Percentiles rank a stretch among this genome's conserved stretches.
phyloP scores from a whole-genome alignment of 2,113 vertebrate species.

The Origma solitaria region DNA sequence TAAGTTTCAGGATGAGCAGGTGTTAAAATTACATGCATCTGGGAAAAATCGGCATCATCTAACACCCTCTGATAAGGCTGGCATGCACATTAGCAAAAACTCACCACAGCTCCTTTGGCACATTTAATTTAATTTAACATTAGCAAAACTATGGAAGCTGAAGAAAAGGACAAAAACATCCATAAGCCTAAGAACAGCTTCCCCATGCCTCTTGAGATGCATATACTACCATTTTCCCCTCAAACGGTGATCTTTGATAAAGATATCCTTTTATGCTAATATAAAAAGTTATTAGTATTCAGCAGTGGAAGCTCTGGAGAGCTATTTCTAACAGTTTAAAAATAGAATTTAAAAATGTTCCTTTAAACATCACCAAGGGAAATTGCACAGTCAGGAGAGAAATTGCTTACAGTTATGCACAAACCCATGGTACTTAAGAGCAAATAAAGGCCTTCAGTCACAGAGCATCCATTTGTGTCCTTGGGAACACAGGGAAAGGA shows the following conservation, averaged over 20 bases:
- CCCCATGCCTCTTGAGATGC: not conserved
- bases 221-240: constrained; percentile 1
- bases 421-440: not conserved
- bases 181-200: not conserved
- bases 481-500: not conserved
- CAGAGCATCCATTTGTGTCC: not conserved
- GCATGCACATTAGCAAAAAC: not conserved
- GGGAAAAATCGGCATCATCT: not conserved
- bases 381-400: constrained; percentile 34
- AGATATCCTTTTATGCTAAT: constrained; percentile 48
- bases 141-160: not conserved
- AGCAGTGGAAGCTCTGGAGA: constrained; percentile 26
- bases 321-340: constrained; percentile 32
- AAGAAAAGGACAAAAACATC: not conserved
- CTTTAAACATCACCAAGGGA: constrained; percentile 37
- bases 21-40: constrained; percentile 39
- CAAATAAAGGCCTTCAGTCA: constrained; percentile 7
- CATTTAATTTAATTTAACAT: constrained; percentile 41
- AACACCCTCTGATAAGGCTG: constrained; percentile 24
- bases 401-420: constrained; percentile 38
- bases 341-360: constrained; percentile 37
- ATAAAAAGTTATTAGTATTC: constrained; percentile 33
- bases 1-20: constrained; percentile 42
- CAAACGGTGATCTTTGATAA: constrained; percentile 30
- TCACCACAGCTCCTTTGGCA: not conserved